Evolutionary conservation across 2,888 invertebrate species (phyloP).

Genomic region (Nomada flava): DNA sequence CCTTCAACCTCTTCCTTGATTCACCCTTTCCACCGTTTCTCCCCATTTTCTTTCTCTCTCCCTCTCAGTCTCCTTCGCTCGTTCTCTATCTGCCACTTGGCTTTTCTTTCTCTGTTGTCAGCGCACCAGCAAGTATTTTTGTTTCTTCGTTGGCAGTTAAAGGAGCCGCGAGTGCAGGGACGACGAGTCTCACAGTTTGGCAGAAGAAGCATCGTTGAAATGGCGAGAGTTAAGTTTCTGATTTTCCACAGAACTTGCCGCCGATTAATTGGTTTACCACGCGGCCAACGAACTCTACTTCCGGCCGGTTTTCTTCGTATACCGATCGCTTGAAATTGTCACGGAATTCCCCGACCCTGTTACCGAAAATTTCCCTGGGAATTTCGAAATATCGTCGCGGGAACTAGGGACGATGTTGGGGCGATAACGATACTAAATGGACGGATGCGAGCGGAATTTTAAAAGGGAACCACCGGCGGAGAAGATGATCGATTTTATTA

Average conservation of each 20-base stretch:
- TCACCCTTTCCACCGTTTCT: neutral
- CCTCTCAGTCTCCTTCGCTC: no score
- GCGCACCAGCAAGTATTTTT: conserved; percentile 52
- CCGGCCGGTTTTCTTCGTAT: conserved; percentile 65
- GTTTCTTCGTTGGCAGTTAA: conserved; percentile 57
- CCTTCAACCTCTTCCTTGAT: neutral
- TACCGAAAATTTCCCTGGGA: conserved; percentile 2
- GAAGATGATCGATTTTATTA: no score
- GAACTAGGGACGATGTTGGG: neutral
- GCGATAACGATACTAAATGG: no score
- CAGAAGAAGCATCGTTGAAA: conserved; percentile 67
- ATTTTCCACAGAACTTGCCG: conserved; percentile 74
- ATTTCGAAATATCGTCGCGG: neutral
- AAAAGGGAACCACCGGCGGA: no score
- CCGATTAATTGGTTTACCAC: conserved; percentile 77
- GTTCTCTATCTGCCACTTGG: no score
- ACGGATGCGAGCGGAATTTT: no score
- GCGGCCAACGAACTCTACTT: conserved; percentile 72
- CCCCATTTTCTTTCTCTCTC: no score
- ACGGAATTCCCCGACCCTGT: neutral
- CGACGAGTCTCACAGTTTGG: conserved; percentile 69
- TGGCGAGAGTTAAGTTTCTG: conserved; percentile 72
- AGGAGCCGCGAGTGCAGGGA: conserved; percentile 28
- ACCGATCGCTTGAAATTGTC: conserved; percentile 45
- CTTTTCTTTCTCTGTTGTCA: neutral